phyloP scores from a whole-genome alignment of 2,888 invertebrate species.

The Teleiodes luculella region DNA sequence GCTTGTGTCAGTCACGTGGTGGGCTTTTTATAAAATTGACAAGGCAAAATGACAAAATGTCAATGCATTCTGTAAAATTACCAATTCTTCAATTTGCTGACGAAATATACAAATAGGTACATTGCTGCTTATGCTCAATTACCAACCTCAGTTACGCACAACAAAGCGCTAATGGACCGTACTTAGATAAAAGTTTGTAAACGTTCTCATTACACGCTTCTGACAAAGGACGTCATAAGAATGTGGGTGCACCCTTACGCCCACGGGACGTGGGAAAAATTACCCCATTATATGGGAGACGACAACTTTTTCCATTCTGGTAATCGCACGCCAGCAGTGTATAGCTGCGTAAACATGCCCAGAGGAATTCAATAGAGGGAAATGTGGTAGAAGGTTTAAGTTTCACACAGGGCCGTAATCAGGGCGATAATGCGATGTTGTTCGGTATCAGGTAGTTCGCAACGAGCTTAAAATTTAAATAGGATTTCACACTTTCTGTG shows the following conservation, averaged over 20 bases:
- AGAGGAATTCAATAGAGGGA: slow-evolving; percentile 32
- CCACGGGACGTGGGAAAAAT: slow-evolving; percentile 32
- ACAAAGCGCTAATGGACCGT: not conserved
- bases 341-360: slow-evolving; percentile 40
- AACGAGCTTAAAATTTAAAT: no score
- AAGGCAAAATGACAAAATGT: no score
- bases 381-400: slow-evolving; percentile 22
- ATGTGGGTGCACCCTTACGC: slow-evolving; percentile 22
- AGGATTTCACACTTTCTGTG: no score
- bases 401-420: slow-evolving; percentile 20
- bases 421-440: slow-evolving; percentile 16
- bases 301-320: slow-evolving; percentile 56
- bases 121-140: no score
- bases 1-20: no score
- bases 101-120: no score
- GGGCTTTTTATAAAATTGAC: no score
- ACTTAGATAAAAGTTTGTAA: slow-evolving; percentile 8
- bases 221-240: slow-evolving; percentile 10
- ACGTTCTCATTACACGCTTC: not conserved
- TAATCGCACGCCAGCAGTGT: slow-evolving; percentile 46
- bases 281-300: slow-evolving; percentile 43
- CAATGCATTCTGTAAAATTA: no score
- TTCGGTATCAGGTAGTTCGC: no score
- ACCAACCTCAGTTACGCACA: no score
- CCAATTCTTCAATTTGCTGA: no score